phyloP scores from a whole-genome alignment of 2,888 invertebrate genomes.

The Mimachlamys varia region DNA sequence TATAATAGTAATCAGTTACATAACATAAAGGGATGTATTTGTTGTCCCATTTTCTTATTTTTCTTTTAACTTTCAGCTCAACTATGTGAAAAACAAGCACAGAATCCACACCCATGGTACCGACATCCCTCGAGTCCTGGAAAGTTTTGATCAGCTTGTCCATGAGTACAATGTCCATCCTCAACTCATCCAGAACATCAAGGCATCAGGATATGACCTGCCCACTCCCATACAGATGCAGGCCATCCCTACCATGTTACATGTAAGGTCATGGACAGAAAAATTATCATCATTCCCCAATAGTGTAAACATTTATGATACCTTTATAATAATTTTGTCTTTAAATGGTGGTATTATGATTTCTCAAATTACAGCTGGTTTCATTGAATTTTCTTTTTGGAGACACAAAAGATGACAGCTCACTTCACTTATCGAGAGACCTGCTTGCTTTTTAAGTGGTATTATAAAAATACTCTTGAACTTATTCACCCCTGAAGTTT shows the following conservation, averaged over 20 bases:
- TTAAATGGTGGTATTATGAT: no score
- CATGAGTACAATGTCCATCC: slow-evolving; percentile 84
- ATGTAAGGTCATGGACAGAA: slow-evolving; percentile 62
- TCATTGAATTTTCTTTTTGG: no score
- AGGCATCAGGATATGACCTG: slow-evolving; percentile 74
- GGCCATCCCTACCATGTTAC: slow-evolving; percentile 93
- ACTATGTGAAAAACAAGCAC: slow-evolving; percentile 88
- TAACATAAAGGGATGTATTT: background rate
- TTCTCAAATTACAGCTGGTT: no score
- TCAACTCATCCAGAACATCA: slow-evolving; percentile 87
- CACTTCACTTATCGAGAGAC: no score
- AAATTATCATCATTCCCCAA: background rate
- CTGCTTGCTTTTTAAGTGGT: no score
- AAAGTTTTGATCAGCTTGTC: slow-evolving; percentile 86
- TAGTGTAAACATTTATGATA: no score
- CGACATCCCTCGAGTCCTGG: slow-evolving; percentile 90
- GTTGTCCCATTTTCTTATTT: background rate
- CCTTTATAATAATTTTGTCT: no score
- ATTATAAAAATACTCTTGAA: no score
- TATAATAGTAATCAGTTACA: no score
- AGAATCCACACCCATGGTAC: slow-evolving; percentile 91
- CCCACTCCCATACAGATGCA: slow-evolving; percentile 87
- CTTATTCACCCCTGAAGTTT: no score
- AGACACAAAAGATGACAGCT: no score
- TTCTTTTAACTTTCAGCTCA: slow-evolving; percentile 84